Percentiles rank a stretch among this genome's conserved stretches.
These are phyloP conservation scores for Eulemur coronatus DNA, from an alignment of 2,797 vertebrate genomes.

Conservation along the genomic window DNA sequence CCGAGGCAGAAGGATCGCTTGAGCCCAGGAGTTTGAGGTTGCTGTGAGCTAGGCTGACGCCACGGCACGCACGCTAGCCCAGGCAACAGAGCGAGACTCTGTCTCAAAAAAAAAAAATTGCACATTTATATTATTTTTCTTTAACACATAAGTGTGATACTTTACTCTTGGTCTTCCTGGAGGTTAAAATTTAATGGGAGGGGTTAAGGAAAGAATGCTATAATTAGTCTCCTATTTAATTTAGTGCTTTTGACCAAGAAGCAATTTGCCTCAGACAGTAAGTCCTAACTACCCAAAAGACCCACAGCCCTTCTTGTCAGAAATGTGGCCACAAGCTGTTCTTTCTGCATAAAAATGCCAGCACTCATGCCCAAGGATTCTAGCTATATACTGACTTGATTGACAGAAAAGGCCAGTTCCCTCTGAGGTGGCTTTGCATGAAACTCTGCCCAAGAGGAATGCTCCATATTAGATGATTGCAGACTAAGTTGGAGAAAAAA, in stretches of 20 bases:
- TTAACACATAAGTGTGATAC: not conserved
- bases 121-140: constrained; percentile 2
- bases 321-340: not conserved
- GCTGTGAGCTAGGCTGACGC: too few relatives aligned
- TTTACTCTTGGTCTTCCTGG: constrained; percentile 4
- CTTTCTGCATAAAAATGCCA: constrained; percentile 13
- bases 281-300: not conserved
- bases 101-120: not conserved
- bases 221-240: constrained; percentile 50
- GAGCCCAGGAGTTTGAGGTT: too few relatives aligned
- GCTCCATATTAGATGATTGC: not conserved
- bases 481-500: not conserved
- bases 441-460: not conserved
- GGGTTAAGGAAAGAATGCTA: not conserved
- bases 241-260: constrained; percentile 29
- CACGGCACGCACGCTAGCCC: too few relatives aligned
- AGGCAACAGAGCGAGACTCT: too few relatives aligned
- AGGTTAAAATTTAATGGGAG: constrained; percentile 29
- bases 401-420: not conserved
- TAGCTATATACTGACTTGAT: not conserved
- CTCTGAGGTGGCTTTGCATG: not conserved
- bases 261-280: not conserved
- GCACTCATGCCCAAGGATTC: not conserved
- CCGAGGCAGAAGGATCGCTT: too few relatives aligned
- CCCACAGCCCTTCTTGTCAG: not conserved